Conservation (phyloP, 2,797 vertebrate species). For the Caiman crocodilus region DNA sequence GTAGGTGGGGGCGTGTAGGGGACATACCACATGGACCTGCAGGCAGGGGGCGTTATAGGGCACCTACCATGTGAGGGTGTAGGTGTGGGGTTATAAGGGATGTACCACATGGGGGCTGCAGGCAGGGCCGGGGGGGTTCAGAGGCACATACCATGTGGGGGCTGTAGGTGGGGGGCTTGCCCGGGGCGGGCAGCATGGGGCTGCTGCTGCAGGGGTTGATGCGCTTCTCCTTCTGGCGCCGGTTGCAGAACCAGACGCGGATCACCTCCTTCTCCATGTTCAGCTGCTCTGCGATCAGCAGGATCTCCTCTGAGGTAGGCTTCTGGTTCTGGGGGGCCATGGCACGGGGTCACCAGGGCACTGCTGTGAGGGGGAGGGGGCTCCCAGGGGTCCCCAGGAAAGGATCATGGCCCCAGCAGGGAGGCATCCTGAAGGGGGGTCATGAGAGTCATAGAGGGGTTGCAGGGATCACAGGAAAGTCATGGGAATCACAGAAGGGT, state of each 20-base stretch:
- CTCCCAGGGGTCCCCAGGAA: too few relatives aligned
- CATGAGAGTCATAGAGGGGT: too few relatives aligned
- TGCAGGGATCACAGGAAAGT: too few relatives aligned
- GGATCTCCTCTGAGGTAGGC: conserved; percentile 96
- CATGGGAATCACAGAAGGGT: too few relatives aligned
- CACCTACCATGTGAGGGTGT: background rate
- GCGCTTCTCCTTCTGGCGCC: conserved; percentile 94
- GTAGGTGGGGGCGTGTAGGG: background rate
- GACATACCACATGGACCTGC: too few relatives aligned
- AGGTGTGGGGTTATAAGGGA: background rate
- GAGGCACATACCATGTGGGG: conserved; percentile 87
- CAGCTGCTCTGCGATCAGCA: conserved; percentile 92
- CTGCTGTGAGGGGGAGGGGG: background rate
- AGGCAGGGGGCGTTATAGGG: background rate
- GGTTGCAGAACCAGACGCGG: conserved; percentile 96
- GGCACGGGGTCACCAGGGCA: background rate
- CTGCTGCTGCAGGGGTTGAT: conserved; percentile 93
- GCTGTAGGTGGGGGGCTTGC: conserved; percentile 90
- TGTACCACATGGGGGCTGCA: fast-evolving
- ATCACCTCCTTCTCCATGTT: conserved; percentile 97
- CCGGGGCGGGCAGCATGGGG: conserved; percentile 89
- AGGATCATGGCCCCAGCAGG: too few relatives aligned
- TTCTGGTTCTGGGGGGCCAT: conserved; percentile 89
- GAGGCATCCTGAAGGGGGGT: too few relatives aligned
- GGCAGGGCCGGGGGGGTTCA: background rate